Base-by-base conservation (phyloP, 2,888 invertebrate genomes). In the Cephonodes hylas region DNA sequence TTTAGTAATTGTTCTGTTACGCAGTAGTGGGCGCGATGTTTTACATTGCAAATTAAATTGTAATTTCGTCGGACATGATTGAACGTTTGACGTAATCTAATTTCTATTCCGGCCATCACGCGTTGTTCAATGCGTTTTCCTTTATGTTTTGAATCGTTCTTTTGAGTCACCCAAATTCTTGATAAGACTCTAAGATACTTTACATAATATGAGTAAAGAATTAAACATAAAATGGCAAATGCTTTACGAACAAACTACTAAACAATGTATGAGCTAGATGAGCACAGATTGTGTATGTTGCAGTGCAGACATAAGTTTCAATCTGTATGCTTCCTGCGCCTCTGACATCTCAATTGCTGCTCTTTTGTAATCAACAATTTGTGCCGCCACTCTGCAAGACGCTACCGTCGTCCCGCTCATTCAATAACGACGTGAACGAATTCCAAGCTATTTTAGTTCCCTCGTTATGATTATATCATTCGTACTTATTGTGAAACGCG, bases 341-440 rank as follows among this genome's bases (percentile, higher is more conserved):
- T 77, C 81, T 85, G 86, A 89, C 88, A 84, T 86, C 86, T 90
- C 90, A 91, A 91, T 91, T 89, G 90, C 83, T 88, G 88, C 89
- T 91, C 91, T 91, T 91, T 91, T 91, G 89, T 91, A 89, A 91
- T 89, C 88, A 88, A 83, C 89, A 86, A 89, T 89, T 86, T 89
- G 88, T 88, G 85, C 83, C 84, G 83, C 81, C 84, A 85, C 81
- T 83, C 83, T 73, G 75, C 79, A 80, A 80, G 79, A 80, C 76
- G 81, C 85, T 82, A 82, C 88, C 82, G 79, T 75, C 80, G 71
- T 72, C 74, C 76, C 70, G 78, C 81, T 83, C 84, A 86, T 86
- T 85, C 88, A 87, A 84, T 86, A 85, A 85, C 79, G 79, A 81
- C 82, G 79, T 80, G 84, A 86, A 83, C 83, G 79, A 84, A 88